phyloP scores from a whole-genome alignment of 2,888 invertebrate species.

The Scrobipalpa costella region DNA sequence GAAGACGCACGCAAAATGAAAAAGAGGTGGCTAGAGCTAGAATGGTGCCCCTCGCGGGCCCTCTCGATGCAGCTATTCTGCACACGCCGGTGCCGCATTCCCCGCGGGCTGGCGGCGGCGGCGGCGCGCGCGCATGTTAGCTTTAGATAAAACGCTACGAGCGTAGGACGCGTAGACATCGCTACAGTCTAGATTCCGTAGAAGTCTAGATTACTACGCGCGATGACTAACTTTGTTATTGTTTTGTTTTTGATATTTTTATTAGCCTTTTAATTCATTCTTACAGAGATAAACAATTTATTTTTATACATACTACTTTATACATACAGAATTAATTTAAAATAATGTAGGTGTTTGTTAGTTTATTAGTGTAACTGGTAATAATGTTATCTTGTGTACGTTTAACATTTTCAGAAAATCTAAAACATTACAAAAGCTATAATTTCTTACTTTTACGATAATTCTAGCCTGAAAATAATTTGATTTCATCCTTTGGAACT shows the following conservation, averaged over 20 bases:
- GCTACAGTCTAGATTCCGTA: conserved; percentile 18
- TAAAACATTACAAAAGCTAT: no score
- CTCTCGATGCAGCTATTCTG: conserved; percentile 69
- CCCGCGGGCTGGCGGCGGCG: conserved; percentile 33
- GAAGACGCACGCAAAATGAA: conserved; percentile 80
- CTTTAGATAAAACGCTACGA: conserved; percentile 17
- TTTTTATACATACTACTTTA: no score
- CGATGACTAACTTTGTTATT: not conserved
- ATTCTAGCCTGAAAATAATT: no score
- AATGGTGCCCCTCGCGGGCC: conserved; percentile 70
- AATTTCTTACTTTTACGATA: no score
- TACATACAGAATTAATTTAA: no score
- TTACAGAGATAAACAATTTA: not conserved
- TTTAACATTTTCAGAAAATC: not conserved
- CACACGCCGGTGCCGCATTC: conserved; percentile 56
- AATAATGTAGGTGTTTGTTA: no score
- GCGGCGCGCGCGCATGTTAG: conserved; percentile 18
- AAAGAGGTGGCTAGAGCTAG: conserved; percentile 77
- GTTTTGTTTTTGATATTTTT: not conserved
- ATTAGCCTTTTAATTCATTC: not conserved
- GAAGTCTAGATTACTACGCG: conserved; percentile 20
- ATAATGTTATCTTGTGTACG: not conserved
- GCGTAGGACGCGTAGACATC: conserved; percentile 23
- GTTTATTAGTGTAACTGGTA: not conserved
- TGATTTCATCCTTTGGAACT: no score